These are phyloP conservation scores for Phenacoccus solenopsis DNA, from an alignment of 1,140 invertebrate genomes.

Conservation along the genomic window DNA sequence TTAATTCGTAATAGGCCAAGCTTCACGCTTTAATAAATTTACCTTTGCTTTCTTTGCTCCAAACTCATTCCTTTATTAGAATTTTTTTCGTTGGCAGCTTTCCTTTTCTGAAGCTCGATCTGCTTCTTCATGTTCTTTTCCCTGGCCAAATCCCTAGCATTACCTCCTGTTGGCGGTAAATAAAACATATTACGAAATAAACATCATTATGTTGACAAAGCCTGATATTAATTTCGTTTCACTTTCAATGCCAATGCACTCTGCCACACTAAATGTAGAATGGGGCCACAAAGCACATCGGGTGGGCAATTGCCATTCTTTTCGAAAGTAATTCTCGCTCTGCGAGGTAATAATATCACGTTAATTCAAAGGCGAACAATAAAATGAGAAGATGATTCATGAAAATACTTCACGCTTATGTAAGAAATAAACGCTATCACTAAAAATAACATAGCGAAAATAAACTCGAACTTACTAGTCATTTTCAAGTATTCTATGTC, in stretches of 20 bases:
- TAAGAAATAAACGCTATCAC: not conserved
- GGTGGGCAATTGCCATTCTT: too few species aligned
- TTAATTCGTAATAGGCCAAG: slow-evolving; percentile 19
- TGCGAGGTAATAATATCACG: too few species aligned
- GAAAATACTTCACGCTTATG: not conserved
- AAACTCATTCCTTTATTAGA: slow-evolving; percentile 55
- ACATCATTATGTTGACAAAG: not conserved
- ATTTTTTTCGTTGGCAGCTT: slow-evolving; percentile 43
- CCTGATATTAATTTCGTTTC: too few species aligned
- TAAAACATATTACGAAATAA: not conserved
- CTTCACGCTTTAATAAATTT: slow-evolving; percentile 22
- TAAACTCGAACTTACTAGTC: not conserved
- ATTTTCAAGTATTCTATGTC: slow-evolving; percentile 14
- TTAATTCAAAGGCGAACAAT: too few species aligned
- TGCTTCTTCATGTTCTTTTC: slow-evolving; percentile 69
- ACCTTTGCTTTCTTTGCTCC: slow-evolving; percentile 67
- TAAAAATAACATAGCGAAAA: not conserved
- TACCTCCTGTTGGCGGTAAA: slow-evolving; percentile 47
- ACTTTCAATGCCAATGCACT: too few species aligned
- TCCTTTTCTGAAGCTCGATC: slow-evolving; percentile 50
- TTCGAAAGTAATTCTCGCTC: too few species aligned
- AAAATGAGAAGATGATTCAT: not conserved
- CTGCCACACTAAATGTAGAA: too few species aligned
- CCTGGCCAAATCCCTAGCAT: slow-evolving; percentile 73
- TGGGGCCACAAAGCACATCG: too few species aligned